Evolutionary conservation across 1,140 invertebrate species (phyloP), one percentile per base, ranked within the genome.

Genomic region (Conus ventricosus): DNA sequence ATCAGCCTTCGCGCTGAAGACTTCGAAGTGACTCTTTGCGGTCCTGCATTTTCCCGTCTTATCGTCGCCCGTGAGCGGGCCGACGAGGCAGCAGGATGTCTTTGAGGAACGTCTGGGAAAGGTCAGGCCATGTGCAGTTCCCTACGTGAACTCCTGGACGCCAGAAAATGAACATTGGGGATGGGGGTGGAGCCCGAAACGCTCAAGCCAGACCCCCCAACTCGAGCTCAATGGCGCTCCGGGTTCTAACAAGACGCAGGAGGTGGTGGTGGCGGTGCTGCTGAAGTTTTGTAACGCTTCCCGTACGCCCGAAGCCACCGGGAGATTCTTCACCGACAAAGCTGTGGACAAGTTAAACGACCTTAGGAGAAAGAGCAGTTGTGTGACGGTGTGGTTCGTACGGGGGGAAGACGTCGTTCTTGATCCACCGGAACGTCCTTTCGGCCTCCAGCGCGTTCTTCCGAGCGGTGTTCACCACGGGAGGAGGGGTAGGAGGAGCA

Each of bases 351-450:
- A 90, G 53, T 71, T 92, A n/a, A 63, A 88, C 25, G 91, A 92
- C 83, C 85, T 92, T 6, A 71, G 97, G 96, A 97, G 90, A 96
- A 96, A 86, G 97, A 97, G 93, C 95, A 97, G 89, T 96, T 98
- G 11, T 98, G 97, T 94, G 98, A 98, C 95, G 97, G 97, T 0
- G 96, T 97, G 20, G 96, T 98, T 85, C 96, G 96, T 17, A 10
- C 17, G 57, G 57, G 7, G 57, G 57, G 57, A 17, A 60, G 86
- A 96, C 98, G 13, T 25, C 96, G 95, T 91, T 90, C 75, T 83
- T 82, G 0, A 88, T 91, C 15, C 90, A 91, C 53, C 75, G 90
- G 15, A 89, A 89, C 84, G 90, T 91, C 84, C 60, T 91, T 63
- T 91, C 90, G 5, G 90, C 89, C 27, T 91, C 84, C 81, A 90